Evolutionary conservation across 2,113 vertebrate species (phyloP).

Genomic region (Procavia capensis): DNA sequence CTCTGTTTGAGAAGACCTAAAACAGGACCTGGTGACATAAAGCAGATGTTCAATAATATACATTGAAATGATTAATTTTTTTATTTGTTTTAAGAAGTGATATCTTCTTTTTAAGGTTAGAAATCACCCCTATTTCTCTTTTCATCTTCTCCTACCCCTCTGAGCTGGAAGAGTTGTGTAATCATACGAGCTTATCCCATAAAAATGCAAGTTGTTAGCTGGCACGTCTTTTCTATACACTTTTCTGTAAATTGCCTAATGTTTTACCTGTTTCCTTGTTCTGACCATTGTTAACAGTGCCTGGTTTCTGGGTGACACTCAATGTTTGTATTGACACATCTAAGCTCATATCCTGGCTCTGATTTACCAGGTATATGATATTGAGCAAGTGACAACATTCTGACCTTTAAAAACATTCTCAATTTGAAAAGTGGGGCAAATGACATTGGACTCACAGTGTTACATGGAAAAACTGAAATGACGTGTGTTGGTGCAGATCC

Average conservation of each 20-base stretch:
- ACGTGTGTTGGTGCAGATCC: fast-evolving
- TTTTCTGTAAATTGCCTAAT: background rate
- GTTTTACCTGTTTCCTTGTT: background rate
- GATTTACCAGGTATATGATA: background rate
- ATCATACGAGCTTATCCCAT: background rate
- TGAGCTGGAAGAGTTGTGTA: background rate
- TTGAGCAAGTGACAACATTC: background rate
- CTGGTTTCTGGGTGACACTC: background rate
- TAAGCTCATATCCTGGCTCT: background rate
- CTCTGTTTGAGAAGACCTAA: background rate
- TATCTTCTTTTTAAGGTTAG: background rate
- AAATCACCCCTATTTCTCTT: constrained; percentile 16
- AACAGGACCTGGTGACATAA: background rate
- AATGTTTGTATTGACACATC: background rate
- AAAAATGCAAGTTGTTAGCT: background rate
- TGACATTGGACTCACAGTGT: background rate
- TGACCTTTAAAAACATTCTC: background rate
- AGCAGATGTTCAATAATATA: background rate
- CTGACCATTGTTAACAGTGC: fast-evolving
- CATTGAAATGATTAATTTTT: background rate
- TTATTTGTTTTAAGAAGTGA: background rate
- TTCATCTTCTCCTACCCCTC: background rate
- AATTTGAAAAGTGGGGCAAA: background rate
- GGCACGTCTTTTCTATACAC: background rate
- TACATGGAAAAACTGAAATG: background rate